Percentiles rank a stretch among this genome's conserved stretches.
These are phyloP conservation scores for Gastrophysa polygoni DNA, from an alignment of 2,888 invertebrate species.

Conservation along the genomic window DNA sequence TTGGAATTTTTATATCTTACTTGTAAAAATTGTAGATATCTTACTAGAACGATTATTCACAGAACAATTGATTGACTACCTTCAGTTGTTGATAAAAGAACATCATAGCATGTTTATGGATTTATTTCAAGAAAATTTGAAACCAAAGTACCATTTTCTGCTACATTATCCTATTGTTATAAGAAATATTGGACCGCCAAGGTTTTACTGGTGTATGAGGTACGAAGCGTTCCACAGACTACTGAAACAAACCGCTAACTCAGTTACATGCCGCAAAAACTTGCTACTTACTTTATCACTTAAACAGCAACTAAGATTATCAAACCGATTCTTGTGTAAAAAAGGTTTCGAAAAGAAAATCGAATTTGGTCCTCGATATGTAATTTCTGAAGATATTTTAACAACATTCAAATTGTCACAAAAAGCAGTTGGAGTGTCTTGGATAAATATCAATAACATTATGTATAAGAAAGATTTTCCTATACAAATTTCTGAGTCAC, in stretches of 20 bases:
- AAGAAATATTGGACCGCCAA: not conserved
- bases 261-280: not conserved
- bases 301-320: too few relatives aligned
- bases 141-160: not conserved
- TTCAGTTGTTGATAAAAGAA: not conserved
- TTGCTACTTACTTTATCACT: too few relatives aligned
- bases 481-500: too few relatives aligned
- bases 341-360: too few relatives aligned
- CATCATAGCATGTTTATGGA: not conserved
- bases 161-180: not conserved
- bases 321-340: too few relatives aligned
- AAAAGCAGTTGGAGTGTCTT: too few relatives aligned
- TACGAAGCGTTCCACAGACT: not conserved
- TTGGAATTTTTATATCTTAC: not conserved
- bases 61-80: not conserved
- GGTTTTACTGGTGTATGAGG: not conserved
- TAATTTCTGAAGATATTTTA: too few relatives aligned
- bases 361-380: too few relatives aligned
- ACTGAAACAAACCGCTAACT: not conserved
- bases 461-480: too few relatives aligned
- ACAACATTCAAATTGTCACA: too few relatives aligned
- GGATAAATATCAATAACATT: too few relatives aligned
- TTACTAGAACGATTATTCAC: not conserved
- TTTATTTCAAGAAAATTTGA: not conserved
- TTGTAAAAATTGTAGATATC: not conserved